Evolutionary conservation across 1,140 invertebrate genomes (phyloP).

Genomic region (Drosophila kohkoa): DNA sequence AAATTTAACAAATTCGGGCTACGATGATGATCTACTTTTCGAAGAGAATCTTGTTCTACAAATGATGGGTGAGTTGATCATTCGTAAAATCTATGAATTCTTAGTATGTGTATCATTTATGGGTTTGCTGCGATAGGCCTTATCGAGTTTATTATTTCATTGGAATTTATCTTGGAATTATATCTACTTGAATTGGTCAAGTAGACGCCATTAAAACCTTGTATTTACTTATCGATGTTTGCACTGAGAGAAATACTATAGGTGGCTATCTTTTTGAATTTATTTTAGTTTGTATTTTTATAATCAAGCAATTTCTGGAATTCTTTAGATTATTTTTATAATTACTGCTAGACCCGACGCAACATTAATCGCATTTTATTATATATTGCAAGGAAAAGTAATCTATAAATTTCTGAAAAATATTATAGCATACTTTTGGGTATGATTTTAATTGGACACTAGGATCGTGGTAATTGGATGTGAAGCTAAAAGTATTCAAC

Average conservation of each 20-base stretch:
- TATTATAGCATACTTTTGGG: constrained; percentile 35
- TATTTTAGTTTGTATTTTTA: neutral
- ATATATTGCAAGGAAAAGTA: constrained; percentile 1
- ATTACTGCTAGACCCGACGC: too few relatives aligned
- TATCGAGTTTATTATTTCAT: neutral
- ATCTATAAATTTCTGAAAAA: neutral
- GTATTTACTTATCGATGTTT: constrained; percentile 7
- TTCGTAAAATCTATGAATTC: neutral
- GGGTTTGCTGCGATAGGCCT: neutral
- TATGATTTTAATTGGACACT: neutral
- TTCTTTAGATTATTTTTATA: too few relatives aligned
- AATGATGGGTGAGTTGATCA: constrained; percentile 77
- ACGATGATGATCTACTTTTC: constrained; percentile 74
- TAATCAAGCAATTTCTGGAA: neutral
- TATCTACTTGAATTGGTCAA: constrained; percentile 18
- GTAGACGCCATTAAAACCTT: constrained; percentile 10
- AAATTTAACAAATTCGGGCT: constrained; percentile 73
- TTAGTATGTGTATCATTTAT: neutral
- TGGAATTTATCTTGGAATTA: constrained; percentile 11
- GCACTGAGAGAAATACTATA: neutral
- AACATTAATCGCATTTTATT: neutral
- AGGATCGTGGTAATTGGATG: neutral
- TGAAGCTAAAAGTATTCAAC: neutral
- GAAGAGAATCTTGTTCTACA: constrained; percentile 77
- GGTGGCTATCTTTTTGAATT: neutral